Evolutionary conservation across 2,797 vertebrate genomes (phyloP), one percentile per base, ranked within the genome.

Genomic region (Heliangelus exortis): DNA sequence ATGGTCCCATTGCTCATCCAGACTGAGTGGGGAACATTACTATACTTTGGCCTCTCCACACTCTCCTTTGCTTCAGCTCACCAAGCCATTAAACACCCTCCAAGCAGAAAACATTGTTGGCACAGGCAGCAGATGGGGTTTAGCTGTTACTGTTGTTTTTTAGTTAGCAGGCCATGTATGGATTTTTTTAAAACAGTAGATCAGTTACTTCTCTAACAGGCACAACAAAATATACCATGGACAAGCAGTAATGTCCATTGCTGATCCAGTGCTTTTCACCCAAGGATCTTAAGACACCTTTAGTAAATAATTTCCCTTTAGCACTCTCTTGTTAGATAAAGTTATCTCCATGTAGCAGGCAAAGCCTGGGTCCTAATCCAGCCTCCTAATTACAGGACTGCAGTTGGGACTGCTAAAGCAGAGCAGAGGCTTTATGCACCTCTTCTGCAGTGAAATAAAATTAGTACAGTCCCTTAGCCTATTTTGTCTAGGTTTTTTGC

Each of bases 1-100:
- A 82, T 76, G 92, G 87, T 82, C 88, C 83, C 75, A 83, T 4
- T 90, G 91, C 73, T 93, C 93, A 87, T 58, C 71, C 78, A 94
- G 66, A 81, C 4, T 57, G 76, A 94, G 80, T 48, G 83, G 66
- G 73, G 87, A 94, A 78, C 58, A 31, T 62, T 72, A 43, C 89
- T 50, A 2, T 45, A 41, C 72, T 86, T 20, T 85, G 92, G 75
- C 78, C 95, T 92, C 65, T 81, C 75, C n/a, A 5, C 29, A 65
- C 54, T 22, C 65, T 43, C 36, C 53, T 87, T 25, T 28, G 57
- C 86, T 76, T 80, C 63, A 47, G 7, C 72, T 76, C 82, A 21
- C 47, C 34, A 61, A 67, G 59, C 54, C 43, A 2, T 59, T 59
- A 67, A 78, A 80, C 33, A 50, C 16, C 50, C 61, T 90, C 87